These are phyloP conservation scores for Diprion similis DNA, from an alignment of 1,140 invertebrate species.

Conservation along the genomic window DNA sequence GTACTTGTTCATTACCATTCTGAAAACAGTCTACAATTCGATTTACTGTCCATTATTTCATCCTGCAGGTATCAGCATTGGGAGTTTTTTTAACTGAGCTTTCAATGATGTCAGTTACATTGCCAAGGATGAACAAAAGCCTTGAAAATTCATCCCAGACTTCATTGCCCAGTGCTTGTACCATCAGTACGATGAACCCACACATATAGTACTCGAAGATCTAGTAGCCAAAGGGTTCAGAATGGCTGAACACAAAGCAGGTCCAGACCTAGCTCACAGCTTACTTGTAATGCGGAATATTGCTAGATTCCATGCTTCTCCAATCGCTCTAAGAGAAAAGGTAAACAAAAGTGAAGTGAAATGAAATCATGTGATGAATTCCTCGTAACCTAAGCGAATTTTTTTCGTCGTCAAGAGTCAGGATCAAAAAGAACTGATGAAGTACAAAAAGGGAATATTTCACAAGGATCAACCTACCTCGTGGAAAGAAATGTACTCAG, in stretches of 20 bases:
- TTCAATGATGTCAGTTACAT: background rate
- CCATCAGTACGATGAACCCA: conserved; percentile 47
- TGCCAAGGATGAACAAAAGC: background rate
- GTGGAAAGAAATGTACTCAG: too few relatives aligned
- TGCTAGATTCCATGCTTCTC: conserved; percentile 61
- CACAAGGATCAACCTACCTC: conserved; percentile 31
- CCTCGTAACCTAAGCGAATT: background rate
- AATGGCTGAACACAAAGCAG: conserved; percentile 54
- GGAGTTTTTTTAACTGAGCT: conserved; percentile 21
- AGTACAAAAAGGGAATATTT: conserved; percentile 53
- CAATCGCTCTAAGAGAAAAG: conserved; percentile 58
- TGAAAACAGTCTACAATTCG: too few relatives aligned
- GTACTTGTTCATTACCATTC: background rate
- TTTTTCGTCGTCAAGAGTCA: background rate
- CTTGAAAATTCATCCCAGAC: conserved; percentile 1
- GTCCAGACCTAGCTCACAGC: conserved; percentile 54
- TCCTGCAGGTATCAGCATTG: conserved; percentile 7
- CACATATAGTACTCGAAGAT: conserved; percentile 55
- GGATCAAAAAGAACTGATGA: background rate
- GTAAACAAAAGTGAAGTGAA: too few relatives aligned
- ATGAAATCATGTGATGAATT: background rate
- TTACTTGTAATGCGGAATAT: conserved; percentile 57
- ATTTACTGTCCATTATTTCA: background rate
- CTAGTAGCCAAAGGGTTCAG: conserved; percentile 53
- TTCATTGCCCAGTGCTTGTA: conserved; percentile 46